These are phyloP conservation scores for Paratrypauchen microcephalus DNA, from an alignment of 2,797 vertebrate genomes.

Conservation along the genomic window DNA sequence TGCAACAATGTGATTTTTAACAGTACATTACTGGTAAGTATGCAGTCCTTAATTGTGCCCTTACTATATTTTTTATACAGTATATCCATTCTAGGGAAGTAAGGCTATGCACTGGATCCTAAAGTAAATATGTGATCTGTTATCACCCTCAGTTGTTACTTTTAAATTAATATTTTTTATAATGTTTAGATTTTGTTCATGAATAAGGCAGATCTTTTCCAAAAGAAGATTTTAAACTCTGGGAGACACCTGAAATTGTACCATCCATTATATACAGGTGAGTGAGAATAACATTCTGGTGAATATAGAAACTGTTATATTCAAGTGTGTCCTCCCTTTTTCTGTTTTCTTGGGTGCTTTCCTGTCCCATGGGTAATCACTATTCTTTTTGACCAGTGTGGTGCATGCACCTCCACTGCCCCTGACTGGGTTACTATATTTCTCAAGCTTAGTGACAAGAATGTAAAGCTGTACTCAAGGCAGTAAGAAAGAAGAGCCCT, in stretches of 20 bases:
- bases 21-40: slow-evolving; percentile 64
- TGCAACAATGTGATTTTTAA: slow-evolving; percentile 62
- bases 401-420: background rate
- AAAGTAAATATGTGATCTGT: too few species aligned
- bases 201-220: slow-evolving; percentile 79
- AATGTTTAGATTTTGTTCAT: slow-evolving; percentile 73
- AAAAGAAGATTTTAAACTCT: slow-evolving; percentile 69
- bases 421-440: slow-evolving; percentile 16
- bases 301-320: background rate
- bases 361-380: slow-evolving; percentile 9
- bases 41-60: background rate
- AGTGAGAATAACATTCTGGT: background rate
- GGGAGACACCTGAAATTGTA: slow-evolving; percentile 71
- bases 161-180: background rate
- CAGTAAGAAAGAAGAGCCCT: background rate
- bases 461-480: background rate
- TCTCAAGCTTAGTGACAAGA: slow-evolving; percentile 20
- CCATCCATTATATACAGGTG: slow-evolving; percentile 66
- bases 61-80: background rate
- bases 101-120: too few species aligned
- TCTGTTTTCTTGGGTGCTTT: background rate
- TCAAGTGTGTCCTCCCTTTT: background rate
- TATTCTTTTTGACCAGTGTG: slow-evolving; percentile 16
- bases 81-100: background rate
- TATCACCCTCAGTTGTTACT: background rate